These are phyloP conservation scores for Pasiphila rectangulata DNA, from an alignment of 2,888 invertebrate species.

Conservation along the genomic window DNA sequence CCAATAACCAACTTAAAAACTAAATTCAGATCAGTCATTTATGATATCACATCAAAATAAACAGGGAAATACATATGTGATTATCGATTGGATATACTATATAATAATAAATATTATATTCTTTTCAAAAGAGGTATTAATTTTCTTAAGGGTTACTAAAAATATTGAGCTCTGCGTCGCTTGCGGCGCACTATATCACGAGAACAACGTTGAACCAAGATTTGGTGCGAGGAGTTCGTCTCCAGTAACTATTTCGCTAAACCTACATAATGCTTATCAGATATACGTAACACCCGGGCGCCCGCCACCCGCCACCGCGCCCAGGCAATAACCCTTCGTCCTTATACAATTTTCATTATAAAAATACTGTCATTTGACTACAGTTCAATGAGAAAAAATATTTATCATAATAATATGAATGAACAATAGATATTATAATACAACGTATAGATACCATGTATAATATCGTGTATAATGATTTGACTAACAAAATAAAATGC, in stretches of 20 bases:
- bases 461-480: conserved; percentile 78
- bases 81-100: conserved; percentile 77
- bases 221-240: conserved; percentile 77
- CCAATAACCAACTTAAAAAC: conserved; percentile 82
- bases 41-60: conserved; percentile 83
- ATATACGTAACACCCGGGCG: conserved; percentile 69
- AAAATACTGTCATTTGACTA: conserved; percentile 83
- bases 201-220: conserved; percentile 80
- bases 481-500: conserved; percentile 80
- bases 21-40: conserved; percentile 83
- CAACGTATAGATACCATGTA: conserved; percentile 66
- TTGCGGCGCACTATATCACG: conserved; percentile 77
- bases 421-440: conserved; percentile 73
- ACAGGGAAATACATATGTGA: conserved; percentile 81
- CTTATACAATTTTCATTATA: conserved; percentile 79
- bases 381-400: conserved; percentile 78
- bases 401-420: conserved; percentile 67
- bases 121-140: conserved; percentile 82
- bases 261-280: conserved; percentile 82
- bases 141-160: conserved; percentile 81
- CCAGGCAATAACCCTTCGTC: conserved; percentile 70
- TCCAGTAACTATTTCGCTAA: conserved; percentile 79
- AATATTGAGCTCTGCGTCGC: conserved; percentile 80
- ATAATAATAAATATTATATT: conserved; percentile 72
- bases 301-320: conserved; percentile 38